A percentile compares a stretch with the other conserved stretches of the same genome.
phyloP scores from a whole-genome alignment of 2,797 vertebrate species.

The Hippopotamyrus pictus region DNA sequence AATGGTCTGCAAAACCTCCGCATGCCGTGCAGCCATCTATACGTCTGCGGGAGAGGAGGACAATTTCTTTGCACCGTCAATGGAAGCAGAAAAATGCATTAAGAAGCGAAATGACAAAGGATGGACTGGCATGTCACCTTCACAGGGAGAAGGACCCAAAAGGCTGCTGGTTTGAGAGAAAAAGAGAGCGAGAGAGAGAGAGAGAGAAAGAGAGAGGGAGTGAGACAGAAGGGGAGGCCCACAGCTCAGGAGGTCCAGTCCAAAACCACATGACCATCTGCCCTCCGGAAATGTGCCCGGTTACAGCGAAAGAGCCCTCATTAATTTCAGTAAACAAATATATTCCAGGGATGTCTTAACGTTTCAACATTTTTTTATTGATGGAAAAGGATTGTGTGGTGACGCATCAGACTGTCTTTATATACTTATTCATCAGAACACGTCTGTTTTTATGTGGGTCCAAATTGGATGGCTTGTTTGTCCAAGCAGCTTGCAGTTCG shows the following conservation, averaged over 20 bases:
- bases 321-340: not conserved
- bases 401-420: not conserved
- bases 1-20: not conserved
- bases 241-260: not conserved
- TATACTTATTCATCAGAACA: not conserved
- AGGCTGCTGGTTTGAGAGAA: not conserved
- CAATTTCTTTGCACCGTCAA: not conserved
- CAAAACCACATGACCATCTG: not conserved
- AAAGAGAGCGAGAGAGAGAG: not conserved
- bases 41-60: not conserved
- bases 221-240: constrained; percentile 9
- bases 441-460: not conserved
- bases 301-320: not conserved
- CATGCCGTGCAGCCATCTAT: not conserved
- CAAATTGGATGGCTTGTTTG: not conserved
- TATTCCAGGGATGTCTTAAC: not conserved
- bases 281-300: not conserved
- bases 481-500: not conserved
- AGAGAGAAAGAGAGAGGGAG: constrained; percentile 12
- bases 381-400: not conserved
- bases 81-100: not conserved
- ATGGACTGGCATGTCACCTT: not conserved
- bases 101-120: not conserved
- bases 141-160: not conserved
- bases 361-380: not conserved